These are phyloP conservation scores for Nomia melanderi DNA, from an alignment of 1,140 invertebrate species.

Conservation along the genomic window DNA sequence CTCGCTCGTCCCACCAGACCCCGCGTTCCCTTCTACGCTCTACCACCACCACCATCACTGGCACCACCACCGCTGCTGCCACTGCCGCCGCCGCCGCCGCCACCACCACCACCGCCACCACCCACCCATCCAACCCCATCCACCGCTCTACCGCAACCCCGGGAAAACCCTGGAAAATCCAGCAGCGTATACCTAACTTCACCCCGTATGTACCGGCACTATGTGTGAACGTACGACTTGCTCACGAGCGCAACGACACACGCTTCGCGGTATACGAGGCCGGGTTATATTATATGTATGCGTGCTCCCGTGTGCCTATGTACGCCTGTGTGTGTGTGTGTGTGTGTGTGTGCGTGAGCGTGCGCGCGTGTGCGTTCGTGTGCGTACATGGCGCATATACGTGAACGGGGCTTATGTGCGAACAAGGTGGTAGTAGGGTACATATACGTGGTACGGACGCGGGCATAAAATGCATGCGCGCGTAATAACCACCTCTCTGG, in stretches of 20 bases:
- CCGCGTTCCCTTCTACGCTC: too few species aligned
- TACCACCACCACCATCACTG: too few species aligned
- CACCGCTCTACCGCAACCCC: constrained; percentile 75
- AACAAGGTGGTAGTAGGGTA: background rate
- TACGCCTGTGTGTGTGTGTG: too few species aligned
- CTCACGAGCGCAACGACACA: constrained; percentile 1
- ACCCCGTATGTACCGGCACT: constrained; percentile 49
- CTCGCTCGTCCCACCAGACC: too few species aligned
- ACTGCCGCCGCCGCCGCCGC: constrained; percentile 51
- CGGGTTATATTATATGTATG: too few species aligned
- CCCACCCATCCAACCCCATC: constrained; percentile 56
- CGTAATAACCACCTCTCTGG: constrained; percentile 66
- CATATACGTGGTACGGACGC: constrained; percentile 7
- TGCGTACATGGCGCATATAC: too few species aligned
- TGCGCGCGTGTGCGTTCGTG: too few species aligned
- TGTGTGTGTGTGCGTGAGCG: too few species aligned
- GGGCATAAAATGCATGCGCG: constrained; percentile 68
- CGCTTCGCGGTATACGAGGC: too few species aligned
- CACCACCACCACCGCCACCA: constrained; percentile 16
- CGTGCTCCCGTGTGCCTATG: too few species aligned
- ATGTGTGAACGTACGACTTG: constrained; percentile 15
- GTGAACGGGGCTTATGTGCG: too few species aligned
- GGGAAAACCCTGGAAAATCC: constrained; percentile 81
- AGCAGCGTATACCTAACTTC: constrained; percentile 74
- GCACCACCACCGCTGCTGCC: constrained; percentile 18